phyloP scores from a whole-genome alignment of 2,888 invertebrate genomes.

The Callyntrura sp. region DNA sequence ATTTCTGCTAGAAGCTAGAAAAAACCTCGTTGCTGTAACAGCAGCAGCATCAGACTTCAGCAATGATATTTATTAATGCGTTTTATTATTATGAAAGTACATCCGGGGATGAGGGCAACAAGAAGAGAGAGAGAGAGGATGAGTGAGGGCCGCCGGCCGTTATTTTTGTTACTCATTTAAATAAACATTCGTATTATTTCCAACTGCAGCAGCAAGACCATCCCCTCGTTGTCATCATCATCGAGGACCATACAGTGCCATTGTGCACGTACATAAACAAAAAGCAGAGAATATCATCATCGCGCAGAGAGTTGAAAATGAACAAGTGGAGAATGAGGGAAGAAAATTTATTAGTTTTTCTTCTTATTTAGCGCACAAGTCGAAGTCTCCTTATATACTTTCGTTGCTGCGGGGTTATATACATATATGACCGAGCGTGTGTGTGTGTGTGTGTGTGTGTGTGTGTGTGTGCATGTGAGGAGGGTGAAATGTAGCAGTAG shows the following conservation, averaged over 20 bases:
- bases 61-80: conserved; percentile 42
- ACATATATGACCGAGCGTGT: not conserved
- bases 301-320: not conserved
- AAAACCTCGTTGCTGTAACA: not conserved
- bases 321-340: conserved; percentile 4
- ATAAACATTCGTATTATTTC: conserved; percentile 28
- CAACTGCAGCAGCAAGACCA: conserved; percentile 20
- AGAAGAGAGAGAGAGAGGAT: not conserved
- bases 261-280: conserved; percentile 21
- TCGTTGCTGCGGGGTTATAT: not conserved
- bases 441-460: not conserved
- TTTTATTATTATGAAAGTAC: conserved; percentile 33
- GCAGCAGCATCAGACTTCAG: not conserved
- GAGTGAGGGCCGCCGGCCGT: conserved; percentile 16
- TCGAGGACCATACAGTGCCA: not conserved
- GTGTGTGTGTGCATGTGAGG: too few species aligned
- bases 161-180: conserved; percentile 45
- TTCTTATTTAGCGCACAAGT: conserved; percentile 44
- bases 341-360: conserved; percentile 68
- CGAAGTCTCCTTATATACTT: not conserved
- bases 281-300: not conserved
- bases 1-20: conserved; percentile 37
- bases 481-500: not conserved
- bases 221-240: not conserved
- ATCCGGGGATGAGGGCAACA: conserved; percentile 11